Base-by-base conservation (phyloP, 2,888 invertebrate species). In the Melitaea athalia region DNA sequence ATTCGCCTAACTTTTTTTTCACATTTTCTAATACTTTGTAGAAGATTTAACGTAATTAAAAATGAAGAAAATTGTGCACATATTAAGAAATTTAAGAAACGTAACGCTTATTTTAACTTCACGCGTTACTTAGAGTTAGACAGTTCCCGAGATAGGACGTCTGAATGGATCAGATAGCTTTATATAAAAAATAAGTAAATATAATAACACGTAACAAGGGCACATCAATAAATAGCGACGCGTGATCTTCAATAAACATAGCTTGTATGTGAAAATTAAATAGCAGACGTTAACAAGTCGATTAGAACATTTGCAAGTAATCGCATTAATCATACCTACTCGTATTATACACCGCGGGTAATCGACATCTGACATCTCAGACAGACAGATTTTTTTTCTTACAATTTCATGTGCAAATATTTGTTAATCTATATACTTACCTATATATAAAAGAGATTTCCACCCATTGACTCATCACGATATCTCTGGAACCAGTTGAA, bases 251-350 rank as follows among this genome's bases (percentile, higher is more conserved):
- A 67, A 61, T 55, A 61, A 47, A 50, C 45, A 60, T 60, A 63
- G 63, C 49, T 63, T 63, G 42, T 47, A 53, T 68, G 63, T 68
- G 63, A 69, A 69, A 66, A 57, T 63, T 63, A 64, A 63, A 68
- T 47, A 57, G 64, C 62, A 62, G 57, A 61, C 55, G 69, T 67
- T 67, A 55, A 55, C 33, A 14, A 67, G 50, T 69, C 59, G 71
- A 65, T 72, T 69, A 72, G 64, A 69, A 43, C 53, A 59, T 69
- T 64, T 65, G 66, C 64, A 61, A 57, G 38, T 63, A 15, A 53
- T 68, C 59, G 59, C 64, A 71, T 71, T 69, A 69, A 71, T 71
- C 71, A 71, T 69, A n/a, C n/a, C n/a, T n/a, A n/a, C n/a, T n/a
- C n/a, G n/a, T n/a, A 60, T 64, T 64, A 52, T 8, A 24, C 42